Base-by-base conservation (phyloP, 2,797 vertebrate genomes). In the Rhincodon typus region DNA sequence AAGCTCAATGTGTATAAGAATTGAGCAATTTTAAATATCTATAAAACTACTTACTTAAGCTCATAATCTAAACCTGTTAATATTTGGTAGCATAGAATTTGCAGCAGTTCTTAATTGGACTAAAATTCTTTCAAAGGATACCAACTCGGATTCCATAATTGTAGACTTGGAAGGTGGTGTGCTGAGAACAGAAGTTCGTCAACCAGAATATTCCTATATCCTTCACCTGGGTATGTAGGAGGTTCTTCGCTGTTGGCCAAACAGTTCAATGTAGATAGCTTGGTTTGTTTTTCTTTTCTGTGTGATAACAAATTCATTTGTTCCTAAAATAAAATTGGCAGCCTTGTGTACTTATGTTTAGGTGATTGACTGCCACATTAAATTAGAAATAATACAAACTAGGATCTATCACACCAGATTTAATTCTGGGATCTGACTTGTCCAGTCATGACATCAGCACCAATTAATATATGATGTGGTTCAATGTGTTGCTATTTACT, bases 201-300 rank as follows among this genome's bases (percentile, higher is more conserved):
- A 99, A 95, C 98, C 97, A 95, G 98, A 98, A 96, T 97, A 98
- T 97, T 99, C 98, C 0, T 99, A 98, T 97, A 97, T 99, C 96
- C 96, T 99, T 69, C 97, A 98, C 97, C 95, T 99, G 96, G 97
- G 99, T 99, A 97, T 97, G 99, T 98, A 96, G 3, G 25, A 27
- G 27, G 23, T 69, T 94, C 67, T 25, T 23, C 42, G 67, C 38
- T 50, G 42, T 46, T 77, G 70, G 70, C 17, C 21, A 50, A 46
- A 10, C 12, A 30, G 34, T 50, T 74, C 69, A 77, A 62, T 62
- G 67, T 50, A 94, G 72, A 50, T 70, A 34, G 30, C 1, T 30
- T 74, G 38, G 27, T 2, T 46, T 4, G 21, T 46, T 30, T 72
- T 94, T 46, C 30, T 2, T 50, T 27, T 34, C 34, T 74, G 30